Base-by-base conservation (phyloP, 1,140 invertebrate species). In the Apis cerana region DNA sequence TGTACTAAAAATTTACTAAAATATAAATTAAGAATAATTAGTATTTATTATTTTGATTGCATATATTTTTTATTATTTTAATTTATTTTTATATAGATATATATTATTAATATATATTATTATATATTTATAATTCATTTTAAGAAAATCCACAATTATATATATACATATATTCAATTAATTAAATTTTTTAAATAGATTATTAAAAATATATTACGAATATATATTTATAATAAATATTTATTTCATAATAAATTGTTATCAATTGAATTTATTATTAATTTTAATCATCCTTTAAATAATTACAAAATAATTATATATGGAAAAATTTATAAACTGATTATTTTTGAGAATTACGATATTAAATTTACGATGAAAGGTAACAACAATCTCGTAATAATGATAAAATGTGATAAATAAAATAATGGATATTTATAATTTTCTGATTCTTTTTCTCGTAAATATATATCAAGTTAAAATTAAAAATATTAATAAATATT, bases 1-100 rank as follows among this genome's bases (percentile, higher is more conserved):
- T 99, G 98, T 21, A 99, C 98, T 85, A 99, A 95, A 94, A 99
- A 99, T 95, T 99, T 99, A 94, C 99, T 99, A 95, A 62, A 96
- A 95, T 89, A 89, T 88, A 91, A 91, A 90, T 91, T 83, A 87
- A 88, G 84, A 21, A 15, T 23, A 3, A 77, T 77, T 70, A 77
- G 8, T 62, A 56, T 23, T 0, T 43, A 43, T 43, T 43, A 5
- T 43, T 62, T 62, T 19, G 13, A 3, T 21, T n/a, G 4, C 7
- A 19, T 12, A 43, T 65, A 43, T 12, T 69, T n/a, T 21, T 59
- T 27, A 21, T 43, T 43, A 10, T 10, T 65, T 17, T 9, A 19
- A 19, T 43, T 68, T 19, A 76, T 71, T 74, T 78, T 54, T 70
- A 69, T 59, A 62, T 52, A 64, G 50, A 85, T 72, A 54, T 15